phyloP scores from a whole-genome alignment of 2,113 vertebrate species.

The Elanoides forficatus region DNA sequence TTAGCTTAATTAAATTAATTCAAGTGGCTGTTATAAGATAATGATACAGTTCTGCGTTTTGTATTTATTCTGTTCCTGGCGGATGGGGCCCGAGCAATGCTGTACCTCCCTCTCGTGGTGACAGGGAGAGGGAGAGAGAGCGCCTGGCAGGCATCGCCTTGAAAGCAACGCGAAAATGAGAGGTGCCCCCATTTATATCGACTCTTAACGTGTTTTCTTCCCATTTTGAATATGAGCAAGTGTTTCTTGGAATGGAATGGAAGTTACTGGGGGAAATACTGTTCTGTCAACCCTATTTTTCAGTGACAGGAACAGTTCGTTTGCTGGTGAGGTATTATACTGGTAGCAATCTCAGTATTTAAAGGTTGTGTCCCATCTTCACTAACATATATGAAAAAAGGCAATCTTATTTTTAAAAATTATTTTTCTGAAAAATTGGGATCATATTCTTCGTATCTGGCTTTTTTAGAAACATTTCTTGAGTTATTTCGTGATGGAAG shows the following conservation, averaged over 20 bases:
- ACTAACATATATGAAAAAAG: neutral
- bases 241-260: neutral
- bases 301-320: neutral
- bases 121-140: neutral
- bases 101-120: conserved; percentile 21
- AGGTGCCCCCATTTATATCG: rapidly evolving
- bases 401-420: neutral
- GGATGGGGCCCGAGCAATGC: neutral
- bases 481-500: neutral
- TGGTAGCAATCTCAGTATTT: neutral
- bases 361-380: neutral
- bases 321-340: neutral
- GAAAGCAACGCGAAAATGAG: rapidly evolving
- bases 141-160: neutral
- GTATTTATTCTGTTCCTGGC: too few relatives aligned
- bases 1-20: neutral
- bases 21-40: neutral
- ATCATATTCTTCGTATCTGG: rapidly evolving
- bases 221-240: rapidly evolving
- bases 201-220: rapidly evolving
- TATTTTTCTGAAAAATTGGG: neutral
- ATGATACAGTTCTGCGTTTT: neutral
- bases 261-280: neutral
- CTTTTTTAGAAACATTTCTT: neutral
- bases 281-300: rapidly evolving